These are phyloP conservation scores for Ataeniobius toweri DNA, from an alignment of 2,797 vertebrate species.

Conservation along the genomic window DNA sequence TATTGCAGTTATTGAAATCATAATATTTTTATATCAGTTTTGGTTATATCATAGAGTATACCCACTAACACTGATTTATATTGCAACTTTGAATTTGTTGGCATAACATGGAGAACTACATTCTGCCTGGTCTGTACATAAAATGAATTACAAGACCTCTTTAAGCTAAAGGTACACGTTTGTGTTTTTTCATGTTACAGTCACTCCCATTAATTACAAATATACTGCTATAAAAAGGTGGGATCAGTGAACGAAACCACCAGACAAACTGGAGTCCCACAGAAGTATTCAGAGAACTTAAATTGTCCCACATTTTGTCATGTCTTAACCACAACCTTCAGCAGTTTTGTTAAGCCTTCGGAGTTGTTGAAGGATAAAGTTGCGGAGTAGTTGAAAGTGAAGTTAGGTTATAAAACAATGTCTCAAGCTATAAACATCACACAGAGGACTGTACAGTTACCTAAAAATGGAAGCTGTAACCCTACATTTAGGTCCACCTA, in stretches of 20 bases:
- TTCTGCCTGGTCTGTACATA: background rate
- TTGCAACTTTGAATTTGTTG: background rate
- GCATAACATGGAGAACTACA: background rate
- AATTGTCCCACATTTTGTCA: background rate
- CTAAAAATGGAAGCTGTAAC: background rate
- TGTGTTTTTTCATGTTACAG: background rate
- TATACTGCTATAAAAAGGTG: background rate
- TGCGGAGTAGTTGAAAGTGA: too few species aligned
- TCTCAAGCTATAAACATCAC: too few species aligned
- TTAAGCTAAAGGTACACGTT: background rate
- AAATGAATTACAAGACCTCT: background rate
- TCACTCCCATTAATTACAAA: background rate
- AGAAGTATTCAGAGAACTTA: background rate
- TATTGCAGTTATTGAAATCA: background rate
- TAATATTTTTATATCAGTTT: background rate
- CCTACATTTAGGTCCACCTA: background rate
- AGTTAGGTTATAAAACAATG: too few species aligned
- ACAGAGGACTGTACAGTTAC: background rate
- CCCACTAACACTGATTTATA: background rate
- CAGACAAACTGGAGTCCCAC: background rate
- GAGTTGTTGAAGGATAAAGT: too few species aligned
- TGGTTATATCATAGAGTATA: background rate
- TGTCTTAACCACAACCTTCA: background rate
- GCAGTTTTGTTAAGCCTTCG: too few species aligned
- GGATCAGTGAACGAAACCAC: background rate